Evolutionary conservation across 1,140 invertebrate species (phyloP), one percentile per base, ranked within the genome.

Genomic region (Euura lappo): DNA sequence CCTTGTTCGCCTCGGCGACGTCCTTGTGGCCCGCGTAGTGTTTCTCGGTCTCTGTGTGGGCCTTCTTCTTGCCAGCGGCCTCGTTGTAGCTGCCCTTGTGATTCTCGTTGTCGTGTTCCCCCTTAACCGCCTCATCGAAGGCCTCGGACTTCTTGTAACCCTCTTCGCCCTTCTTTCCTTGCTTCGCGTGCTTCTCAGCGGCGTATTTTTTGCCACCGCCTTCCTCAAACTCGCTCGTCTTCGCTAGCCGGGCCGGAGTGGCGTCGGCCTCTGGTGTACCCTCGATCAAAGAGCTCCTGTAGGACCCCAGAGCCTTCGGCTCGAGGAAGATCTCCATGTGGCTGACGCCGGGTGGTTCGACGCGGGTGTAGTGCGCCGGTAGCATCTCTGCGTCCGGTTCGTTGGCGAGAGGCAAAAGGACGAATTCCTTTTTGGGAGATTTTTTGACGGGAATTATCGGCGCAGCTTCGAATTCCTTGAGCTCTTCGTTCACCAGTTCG

Each of bases 321-420:
- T 80, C 79, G 6, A 60, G 42, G 44, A 69, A 71, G 6, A 85
- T 47, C 46, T 86, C 85, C 85, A 86, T 86, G 46, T 86, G 85
- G 71, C 84, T 84, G 1, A 86, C 85, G 3, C 84, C 83, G 0
- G 84, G 85, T 4, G 85, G 72, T 44, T 81, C 80, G 2, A 87
- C 79, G 2, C 82, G 77, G 0, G 76, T 79, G 72, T 85, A 87
- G 74, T 83, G 76, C 5, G 78, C 77, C 2, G 85, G 86, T 11
- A 87, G 65, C 82, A 87, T 84, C 64, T 87, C 86, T 0, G 86
- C 86, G 2, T 86, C 84, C 0, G 86, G 84, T 68, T 87, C 81
- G 7, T 10, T 7, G 3, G 8, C 8, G 42, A 68, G 8, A 44
- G 45, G 44, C n/a, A 45, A 45, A 3, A 70, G 45, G 5, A 60